A percentile compares a stretch with the other conserved stretches of the same genome.
Conservation (phyloP, 2,797 vertebrate species). For the Crocodylus rhombifer region DNA sequence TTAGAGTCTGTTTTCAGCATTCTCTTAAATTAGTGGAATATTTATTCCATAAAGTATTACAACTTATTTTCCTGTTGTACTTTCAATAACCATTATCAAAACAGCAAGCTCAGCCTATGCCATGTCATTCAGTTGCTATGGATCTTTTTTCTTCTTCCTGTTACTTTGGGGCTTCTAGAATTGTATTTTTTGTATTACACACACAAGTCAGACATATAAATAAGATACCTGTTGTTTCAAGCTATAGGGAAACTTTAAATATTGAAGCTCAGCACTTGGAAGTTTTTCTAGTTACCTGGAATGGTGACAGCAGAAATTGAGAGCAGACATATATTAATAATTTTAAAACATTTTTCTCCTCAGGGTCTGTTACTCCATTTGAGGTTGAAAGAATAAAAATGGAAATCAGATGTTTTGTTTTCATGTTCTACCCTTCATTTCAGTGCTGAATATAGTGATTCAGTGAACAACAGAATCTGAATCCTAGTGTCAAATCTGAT, state of each 20-base stretch:
- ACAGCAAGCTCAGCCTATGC: background rate
- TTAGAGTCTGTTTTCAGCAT: constrained; percentile 69
- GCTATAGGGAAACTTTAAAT: background rate
- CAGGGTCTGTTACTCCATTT: background rate
- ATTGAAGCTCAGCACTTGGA: background rate
- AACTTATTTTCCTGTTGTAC: constrained; percentile 19
- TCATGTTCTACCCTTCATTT: background rate
- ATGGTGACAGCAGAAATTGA: background rate
- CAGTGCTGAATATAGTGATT: background rate
- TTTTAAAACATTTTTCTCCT: background rate
- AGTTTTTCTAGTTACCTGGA: background rate
- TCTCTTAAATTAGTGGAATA: constrained; percentile 64
- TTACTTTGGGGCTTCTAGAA: background rate
- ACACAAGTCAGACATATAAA: background rate
- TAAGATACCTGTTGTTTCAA: background rate
- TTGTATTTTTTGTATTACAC: background rate
- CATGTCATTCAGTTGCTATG: background rate
- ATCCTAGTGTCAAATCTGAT: background rate
- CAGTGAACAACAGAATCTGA: background rate
- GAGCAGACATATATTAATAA: background rate
- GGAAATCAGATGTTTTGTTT: background rate
- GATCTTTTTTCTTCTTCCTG: background rate
- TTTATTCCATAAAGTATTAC: constrained; percentile 18
- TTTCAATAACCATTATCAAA: constrained; percentile 29
- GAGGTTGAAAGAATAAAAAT: background rate